Evolutionary conservation across 2,888 invertebrate species (phyloP).

Genomic region (Melieria crassipennis): DNA sequence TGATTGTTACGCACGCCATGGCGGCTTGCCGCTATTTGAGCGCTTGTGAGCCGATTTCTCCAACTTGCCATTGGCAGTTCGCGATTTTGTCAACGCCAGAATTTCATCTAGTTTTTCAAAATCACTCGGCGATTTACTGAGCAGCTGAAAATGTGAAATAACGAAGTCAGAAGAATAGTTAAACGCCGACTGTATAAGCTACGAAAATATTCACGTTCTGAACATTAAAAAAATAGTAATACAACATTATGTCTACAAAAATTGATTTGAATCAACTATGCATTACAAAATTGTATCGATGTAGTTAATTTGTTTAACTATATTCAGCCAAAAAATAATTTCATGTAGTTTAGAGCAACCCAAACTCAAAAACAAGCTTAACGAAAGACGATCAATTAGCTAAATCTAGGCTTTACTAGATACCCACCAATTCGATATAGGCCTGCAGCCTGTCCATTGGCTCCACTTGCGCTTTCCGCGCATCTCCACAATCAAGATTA

Average conservation of each 20-base stretch:
- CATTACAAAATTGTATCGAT: too few relatives aligned
- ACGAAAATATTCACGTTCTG: too few relatives aligned
- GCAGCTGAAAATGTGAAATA: slow-evolving; percentile 60
- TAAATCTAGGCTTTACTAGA: too few relatives aligned
- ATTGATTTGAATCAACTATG: too few relatives aligned
- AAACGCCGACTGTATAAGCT: too few relatives aligned
- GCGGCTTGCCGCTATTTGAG: slow-evolving; percentile 51
- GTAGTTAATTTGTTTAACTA: too few relatives aligned
- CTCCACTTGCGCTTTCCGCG: slow-evolving; percentile 46
- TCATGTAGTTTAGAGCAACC: too few relatives aligned
- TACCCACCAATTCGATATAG: slow-evolving; percentile 61
- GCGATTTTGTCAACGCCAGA: slow-evolving; percentile 49
- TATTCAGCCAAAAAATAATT: too few relatives aligned
- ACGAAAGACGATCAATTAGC: not conserved
- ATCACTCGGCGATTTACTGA: slow-evolving; percentile 68
- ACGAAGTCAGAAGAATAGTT: not conserved
- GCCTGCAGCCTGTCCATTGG: slow-evolving; percentile 60
- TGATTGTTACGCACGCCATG: slow-evolving; percentile 55
- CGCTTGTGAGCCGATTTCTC: slow-evolving; percentile 43
- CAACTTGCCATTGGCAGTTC: slow-evolving; percentile 41
- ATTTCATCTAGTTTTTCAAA: slow-evolving; percentile 62
- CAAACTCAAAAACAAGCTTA: too few relatives aligned
- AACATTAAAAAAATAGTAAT: too few relatives aligned
- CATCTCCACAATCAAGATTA: slow-evolving; percentile 49
- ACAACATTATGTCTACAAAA: too few relatives aligned